Evolutionary conservation across 2,797 vertebrate species (phyloP), one percentile per base, ranked within the genome.

Genomic region (Acanthornis magna): DNA sequence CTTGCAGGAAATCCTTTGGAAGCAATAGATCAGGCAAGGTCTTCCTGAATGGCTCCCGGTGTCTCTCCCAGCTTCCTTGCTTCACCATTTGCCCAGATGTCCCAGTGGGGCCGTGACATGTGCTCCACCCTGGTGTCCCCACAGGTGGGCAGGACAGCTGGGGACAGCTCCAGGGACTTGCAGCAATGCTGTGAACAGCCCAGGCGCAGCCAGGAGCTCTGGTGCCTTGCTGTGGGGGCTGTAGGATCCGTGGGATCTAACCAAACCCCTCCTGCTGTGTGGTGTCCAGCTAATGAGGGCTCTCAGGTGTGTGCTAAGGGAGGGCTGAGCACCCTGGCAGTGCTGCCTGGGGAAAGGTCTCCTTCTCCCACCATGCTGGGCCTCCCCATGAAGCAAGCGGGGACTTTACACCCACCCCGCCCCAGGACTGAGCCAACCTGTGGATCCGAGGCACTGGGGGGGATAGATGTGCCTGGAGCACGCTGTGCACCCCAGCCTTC

Each of bases 1-100:
- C 67, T 91, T 65, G 75, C 96, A 96, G 97, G 97, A 98, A 97
- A 97, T 97, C 97, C 96, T 94, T 50, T 86, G 97, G 97, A 98
- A 98, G 96, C 93, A 97, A 97, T 97, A 96, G 62, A 91, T 63
- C 66, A 89, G 95, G 85, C 85, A 95, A 77, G 18, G 68, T 92
- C 88, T 97, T 98, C 97, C 98, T 98, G 97, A 97, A 97, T 92
- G 85, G 72, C 63, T 95, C 94, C 89, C 92, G 5, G 25, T 92
- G 95, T 97, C 93, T 90, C 84, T 95, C 85, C 77, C 71, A 71
- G 58, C 62, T 68, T 62, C 62, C 60, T 53, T 23, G 57, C 36
- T 80, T 71, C n/a, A 68, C 20, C 36, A 43, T 72, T 65, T 85
- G 43, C 67, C 66, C 43, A 74, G 57, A 75, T 60, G 51, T 75